Evolutionary conservation across 2,797 vertebrate genomes (phyloP), one percentile per base, ranked within the genome.

Genomic region (Pteronotus mesoamericanus): DNA sequence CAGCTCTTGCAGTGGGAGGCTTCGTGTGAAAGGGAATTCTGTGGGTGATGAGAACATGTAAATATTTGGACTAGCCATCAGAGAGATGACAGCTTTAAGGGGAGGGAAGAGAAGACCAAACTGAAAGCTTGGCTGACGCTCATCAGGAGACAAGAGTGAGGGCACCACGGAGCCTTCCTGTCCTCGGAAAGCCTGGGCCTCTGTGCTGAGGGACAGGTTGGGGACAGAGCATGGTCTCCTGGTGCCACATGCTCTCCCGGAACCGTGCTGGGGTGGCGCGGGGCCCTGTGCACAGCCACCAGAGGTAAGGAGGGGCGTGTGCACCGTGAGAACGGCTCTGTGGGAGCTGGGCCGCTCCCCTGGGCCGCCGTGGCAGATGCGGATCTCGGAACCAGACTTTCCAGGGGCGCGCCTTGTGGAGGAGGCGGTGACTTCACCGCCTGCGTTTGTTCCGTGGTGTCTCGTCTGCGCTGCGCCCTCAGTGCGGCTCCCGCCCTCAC

Each of bases 391-490:
- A 90, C 85, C 46, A n/a, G 87, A 57, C 64, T 96, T 94, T 79
- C 86, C 37, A 46, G 93, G 85, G n/a, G 1, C 44, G 4, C 3
- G 2, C 6, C 22, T 34, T 18, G 14, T 12, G 53, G 22, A 5
- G 46, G 61, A 69, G 26, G 34, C 32, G 0, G 3, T 19, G 12
- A 22, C 3, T 12, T 42, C 71, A 24, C 21, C 0, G 0, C 7
- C 9, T 6, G 0, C 78, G 42, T 46, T 79, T 83, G 46, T 21
- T 87, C 66, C 1, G 16, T 2, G 39, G 16, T 2, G 39, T 44
- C 51, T 55, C 1, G 0, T 19, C 37, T 5, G 8, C 4, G 42
- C 37, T 1, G 22, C 4, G 21, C 55, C 42, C 34, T 46, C 9
- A 0, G 19, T 1, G 42, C 69, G 34, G 10, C 53, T 6, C 22